A percentile compares a stretch with the other conserved stretches of the same genome.
Conservation (phyloP, 2,888 invertebrate species). For the Parascotia fuliginaria region DNA sequence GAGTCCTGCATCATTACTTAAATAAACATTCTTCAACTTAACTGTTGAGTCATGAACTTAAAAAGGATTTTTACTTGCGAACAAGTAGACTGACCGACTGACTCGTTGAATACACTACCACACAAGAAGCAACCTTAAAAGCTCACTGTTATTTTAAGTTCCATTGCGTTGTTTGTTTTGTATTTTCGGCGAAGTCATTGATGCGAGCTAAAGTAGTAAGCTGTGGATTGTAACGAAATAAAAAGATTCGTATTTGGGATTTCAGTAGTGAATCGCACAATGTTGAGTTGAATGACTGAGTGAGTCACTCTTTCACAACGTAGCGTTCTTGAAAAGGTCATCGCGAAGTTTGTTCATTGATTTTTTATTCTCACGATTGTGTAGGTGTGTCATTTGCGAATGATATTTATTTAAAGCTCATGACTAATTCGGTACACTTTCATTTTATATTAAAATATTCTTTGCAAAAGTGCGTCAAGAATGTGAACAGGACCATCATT, state of each 20-base stretch:
- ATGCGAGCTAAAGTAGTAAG: constrained; percentile 47
- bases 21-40: constrained; percentile 50
- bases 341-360: constrained; percentile 55
- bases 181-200: constrained; percentile 24
- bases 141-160: constrained; percentile 1
- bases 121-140: background rate
- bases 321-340: constrained; percentile 75
- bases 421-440: constrained; percentile 47
- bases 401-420: constrained; percentile 46
- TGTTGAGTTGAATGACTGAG: constrained; percentile 72
- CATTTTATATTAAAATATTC: constrained; percentile 23
- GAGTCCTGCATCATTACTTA: constrained; percentile 45
- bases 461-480: constrained; percentile 4
- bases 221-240: constrained; percentile 25
- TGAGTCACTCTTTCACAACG: constrained; percentile 73
- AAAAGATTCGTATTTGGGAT: constrained; percentile 13
- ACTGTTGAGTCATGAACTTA: constrained; percentile 67
- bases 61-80: constrained; percentile 66
- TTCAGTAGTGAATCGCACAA: constrained; percentile 19
- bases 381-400: constrained; percentile 42
- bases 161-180: constrained; percentile 17
- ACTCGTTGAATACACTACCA: constrained; percentile 20
- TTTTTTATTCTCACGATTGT: constrained; percentile 46
- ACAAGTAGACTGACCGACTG: constrained; percentile 70
- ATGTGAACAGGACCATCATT: constrained; percentile 8